Percentiles rank a stretch among this genome's conserved stretches.
Conservation (phyloP, 1,140 invertebrate species). For the Procambarus clarkii region DNA sequence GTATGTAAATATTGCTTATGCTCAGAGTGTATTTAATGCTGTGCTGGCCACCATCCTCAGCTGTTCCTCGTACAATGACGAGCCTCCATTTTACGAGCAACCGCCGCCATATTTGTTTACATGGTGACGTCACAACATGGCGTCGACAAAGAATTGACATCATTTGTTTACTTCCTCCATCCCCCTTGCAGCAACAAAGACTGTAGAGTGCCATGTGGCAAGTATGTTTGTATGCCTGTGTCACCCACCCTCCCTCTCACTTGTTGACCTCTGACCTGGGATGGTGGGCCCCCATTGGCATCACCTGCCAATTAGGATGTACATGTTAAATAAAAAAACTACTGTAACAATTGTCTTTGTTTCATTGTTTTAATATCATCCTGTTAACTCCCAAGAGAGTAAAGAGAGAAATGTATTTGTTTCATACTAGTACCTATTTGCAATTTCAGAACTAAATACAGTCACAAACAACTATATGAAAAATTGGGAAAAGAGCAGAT, state of each 20-base stretch:
- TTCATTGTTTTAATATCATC: neutral
- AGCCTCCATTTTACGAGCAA: constrained; percentile 20
- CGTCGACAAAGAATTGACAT: neutral
- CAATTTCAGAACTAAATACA: too few relatives aligned
- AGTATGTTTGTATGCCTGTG: constrained; percentile 30
- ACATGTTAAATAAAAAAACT: constrained; percentile 34
- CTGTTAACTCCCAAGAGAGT: too few relatives aligned
- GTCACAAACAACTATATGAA: too few relatives aligned
- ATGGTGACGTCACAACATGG: neutral
- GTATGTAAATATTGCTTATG: constrained; percentile 29
- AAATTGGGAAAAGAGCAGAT: too few relatives aligned
- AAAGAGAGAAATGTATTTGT: too few relatives aligned
- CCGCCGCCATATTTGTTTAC: neutral
- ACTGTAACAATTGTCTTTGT: neutral
- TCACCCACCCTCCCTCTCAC: neutral
- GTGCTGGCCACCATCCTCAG: neutral
- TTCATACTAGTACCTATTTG: too few relatives aligned
- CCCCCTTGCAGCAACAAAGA: neutral
- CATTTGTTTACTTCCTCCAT: neutral
- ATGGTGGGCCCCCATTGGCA: neutral
- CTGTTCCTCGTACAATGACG: constrained; percentile 21
- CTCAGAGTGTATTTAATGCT: neutral
- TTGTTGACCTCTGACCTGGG: constrained; percentile 12
- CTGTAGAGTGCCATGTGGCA: neutral
- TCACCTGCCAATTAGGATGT: constrained; percentile 2